These are phyloP conservation scores for Andrena minutula DNA, from an alignment of 2,888 invertebrate species.

Conservation along the genomic window DNA sequence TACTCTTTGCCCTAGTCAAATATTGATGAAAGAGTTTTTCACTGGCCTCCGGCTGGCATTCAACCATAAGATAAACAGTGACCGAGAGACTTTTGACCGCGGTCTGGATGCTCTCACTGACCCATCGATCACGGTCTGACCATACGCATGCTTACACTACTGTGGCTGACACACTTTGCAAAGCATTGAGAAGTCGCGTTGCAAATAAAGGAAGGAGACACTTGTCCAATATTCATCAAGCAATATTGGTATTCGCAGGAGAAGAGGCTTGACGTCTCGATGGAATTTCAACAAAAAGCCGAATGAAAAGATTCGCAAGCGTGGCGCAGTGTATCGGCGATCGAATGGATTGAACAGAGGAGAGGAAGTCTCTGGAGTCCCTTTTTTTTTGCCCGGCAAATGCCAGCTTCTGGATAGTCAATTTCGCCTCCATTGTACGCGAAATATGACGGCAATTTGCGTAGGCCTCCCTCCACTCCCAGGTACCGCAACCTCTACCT, in stretches of 20 bases:
- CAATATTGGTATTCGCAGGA: neutral
- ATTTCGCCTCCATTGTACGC: conserved; percentile 59
- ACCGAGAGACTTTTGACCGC: conserved; percentile 26
- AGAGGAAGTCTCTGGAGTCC: neutral
- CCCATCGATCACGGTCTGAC: conserved; percentile 42
- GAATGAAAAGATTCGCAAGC: conserved; percentile 9
- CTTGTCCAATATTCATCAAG: neutral
- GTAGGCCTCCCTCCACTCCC: conserved; percentile 9
- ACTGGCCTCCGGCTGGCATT: neutral
- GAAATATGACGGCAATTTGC: conserved; percentile 57
- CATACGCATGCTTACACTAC: conserved; percentile 26
- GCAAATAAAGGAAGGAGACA: neutral
- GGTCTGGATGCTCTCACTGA: conserved; percentile 27
- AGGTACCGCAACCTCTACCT: conserved; percentile 47
- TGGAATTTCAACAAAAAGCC: neutral
- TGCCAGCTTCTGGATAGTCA: conserved; percentile 58
- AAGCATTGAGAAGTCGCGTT: neutral
- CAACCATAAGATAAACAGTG: conserved; percentile 38
- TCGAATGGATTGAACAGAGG: conserved; percentile 14
- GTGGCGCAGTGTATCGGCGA: conserved; percentile 5
- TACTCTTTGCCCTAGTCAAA: neutral
- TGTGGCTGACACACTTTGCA: conserved; percentile 11
- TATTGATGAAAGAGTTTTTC: neutral
- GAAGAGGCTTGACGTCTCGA: neutral
- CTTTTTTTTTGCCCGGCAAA: conserved; percentile 40